Conservation (phyloP, 2,797 vertebrate species). For the Nasua narica region DNA sequence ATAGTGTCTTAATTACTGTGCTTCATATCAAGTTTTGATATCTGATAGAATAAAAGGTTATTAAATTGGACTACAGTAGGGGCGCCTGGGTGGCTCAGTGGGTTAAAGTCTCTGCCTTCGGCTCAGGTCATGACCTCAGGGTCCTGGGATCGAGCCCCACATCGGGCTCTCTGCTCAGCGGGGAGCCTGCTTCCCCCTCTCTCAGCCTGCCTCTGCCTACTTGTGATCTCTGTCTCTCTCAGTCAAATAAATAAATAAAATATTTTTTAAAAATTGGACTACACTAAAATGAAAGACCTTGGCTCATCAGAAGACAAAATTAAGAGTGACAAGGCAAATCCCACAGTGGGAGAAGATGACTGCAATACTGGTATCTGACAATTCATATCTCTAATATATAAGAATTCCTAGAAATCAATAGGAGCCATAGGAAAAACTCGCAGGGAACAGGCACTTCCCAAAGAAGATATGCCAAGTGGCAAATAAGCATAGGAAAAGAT, state of each 20-base stretch:
- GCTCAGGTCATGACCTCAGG: no score
- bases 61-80: no score
- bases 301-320: background rate
- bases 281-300: background rate
- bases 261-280: no score
- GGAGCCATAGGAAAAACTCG: background rate
- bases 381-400: background rate
- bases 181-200: no score
- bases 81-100: no score
- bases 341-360: background rate
- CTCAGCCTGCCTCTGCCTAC: no score
- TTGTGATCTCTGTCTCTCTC: no score
- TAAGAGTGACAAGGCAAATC: background rate
- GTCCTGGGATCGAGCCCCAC: no score
- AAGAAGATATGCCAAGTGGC: background rate
- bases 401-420: slow-evolving; percentile 7
- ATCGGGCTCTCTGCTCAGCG: no score
- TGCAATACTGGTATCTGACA: background rate
- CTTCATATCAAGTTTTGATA: background rate
- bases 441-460: background rate
- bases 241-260: no score
- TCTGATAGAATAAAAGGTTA: background rate
- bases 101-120: no score
- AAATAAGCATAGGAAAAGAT: background rate
- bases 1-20: background rate